Evolutionary conservation across 1,140 invertebrate species (phyloP), one percentile per base, ranked within the genome.

Genomic region (Elysia chlorotica): DNA sequence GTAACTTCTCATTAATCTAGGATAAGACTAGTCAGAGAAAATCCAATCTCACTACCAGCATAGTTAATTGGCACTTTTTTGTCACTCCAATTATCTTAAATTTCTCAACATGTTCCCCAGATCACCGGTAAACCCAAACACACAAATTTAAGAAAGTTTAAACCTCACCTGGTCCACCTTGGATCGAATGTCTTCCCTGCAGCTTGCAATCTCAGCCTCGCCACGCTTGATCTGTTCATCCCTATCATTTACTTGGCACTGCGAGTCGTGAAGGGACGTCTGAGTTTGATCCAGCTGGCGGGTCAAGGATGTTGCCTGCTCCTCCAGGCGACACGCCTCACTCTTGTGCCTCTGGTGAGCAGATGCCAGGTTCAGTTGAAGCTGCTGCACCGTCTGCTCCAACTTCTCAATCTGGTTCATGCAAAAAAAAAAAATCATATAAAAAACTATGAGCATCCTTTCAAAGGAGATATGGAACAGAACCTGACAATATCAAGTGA

Each of bases 291-390:
- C 38, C 23, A 85, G 75, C 31, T 81, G 78, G 14, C 69, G 71
- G 61, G 85, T 79, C 57, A 86, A 68, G 0, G 68, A 62, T 28
- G 71, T 73, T 30, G 85, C 62, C 59, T 80, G 78, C 2, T 84
- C 83, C 31, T 85, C 82, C 10, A 80, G 75, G 10, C 80, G 76
- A 2, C 71, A 78, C 0, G 78, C 76, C 48, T 87, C 85, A 35
- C 80, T 74, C 73, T 85, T 86, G 72, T 85, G 81, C 2, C 83
- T 77, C 48, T 85, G 81, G 53, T 84, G 82, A 33, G 83, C 79
- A n/a, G 81, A 77, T 0, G 83, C 81, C 33, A 87, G 75, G 73
- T 85, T 85, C 57, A 86, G 75, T 71, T 87, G 85, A 19, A 87
- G 70, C 67, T 87, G 83, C 69, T 84, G 80, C 14, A 85, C 76